These are phyloP conservation scores for Tichodroma muraria DNA, from an alignment of 2,113 vertebrate genomes.

Conservation along the genomic window DNA sequence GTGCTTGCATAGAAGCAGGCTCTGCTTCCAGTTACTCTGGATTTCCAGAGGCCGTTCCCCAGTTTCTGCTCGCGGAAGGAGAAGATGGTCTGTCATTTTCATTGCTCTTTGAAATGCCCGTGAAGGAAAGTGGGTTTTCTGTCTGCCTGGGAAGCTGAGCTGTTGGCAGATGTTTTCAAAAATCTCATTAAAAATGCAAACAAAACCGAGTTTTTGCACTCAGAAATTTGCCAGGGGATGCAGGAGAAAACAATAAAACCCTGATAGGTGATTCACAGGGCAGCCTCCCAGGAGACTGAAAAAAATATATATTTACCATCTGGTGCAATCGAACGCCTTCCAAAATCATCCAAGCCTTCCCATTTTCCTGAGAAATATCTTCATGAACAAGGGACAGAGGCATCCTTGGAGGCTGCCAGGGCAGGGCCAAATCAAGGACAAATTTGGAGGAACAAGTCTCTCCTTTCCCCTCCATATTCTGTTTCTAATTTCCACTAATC, in stretches of 20 bases:
- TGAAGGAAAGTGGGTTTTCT: neutral
- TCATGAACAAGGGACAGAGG: neutral
- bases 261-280: slow-evolving; percentile 14
- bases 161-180: slow-evolving; percentile 7
- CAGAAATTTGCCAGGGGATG: slow-evolving; percentile 8
- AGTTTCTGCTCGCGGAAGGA: neutral
- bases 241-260: slow-evolving; percentile 44
- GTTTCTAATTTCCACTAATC: neutral
- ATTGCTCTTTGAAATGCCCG: neutral
- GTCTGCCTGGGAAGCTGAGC: neutral
- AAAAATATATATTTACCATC: slow-evolving; percentile 10
- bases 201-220: neutral
- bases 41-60: neutral
- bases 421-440: neutral
- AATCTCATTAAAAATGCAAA: neutral
- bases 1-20: neutral
- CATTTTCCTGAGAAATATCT: neutral
- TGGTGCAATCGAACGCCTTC: neutral
- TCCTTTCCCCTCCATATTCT: neutral
- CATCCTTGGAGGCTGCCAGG: neutral
- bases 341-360: neutral
- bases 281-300: neutral
- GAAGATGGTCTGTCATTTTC: neutral
- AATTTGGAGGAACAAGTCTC: neutral
- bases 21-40: neutral